Percentiles rank a stretch among this genome's conserved stretches.
Conservation (phyloP, 2,888 invertebrate species). For the Euplexia lucipara region DNA sequence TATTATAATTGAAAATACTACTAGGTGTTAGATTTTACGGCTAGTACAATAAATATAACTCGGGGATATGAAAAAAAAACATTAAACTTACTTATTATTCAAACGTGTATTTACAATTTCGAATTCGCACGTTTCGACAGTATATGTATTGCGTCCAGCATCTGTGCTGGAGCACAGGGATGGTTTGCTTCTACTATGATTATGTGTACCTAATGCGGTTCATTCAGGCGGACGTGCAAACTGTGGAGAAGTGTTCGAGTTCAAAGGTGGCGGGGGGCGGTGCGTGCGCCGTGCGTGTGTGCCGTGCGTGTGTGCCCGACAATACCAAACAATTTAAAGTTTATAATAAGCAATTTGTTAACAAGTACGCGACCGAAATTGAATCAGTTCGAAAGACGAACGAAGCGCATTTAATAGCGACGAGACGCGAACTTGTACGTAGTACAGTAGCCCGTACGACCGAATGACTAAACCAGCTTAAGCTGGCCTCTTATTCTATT, state of each 20-base stretch:
- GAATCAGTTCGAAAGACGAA: slow-evolving; percentile 36
- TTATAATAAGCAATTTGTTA: slow-evolving; percentile 64
- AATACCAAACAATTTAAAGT: slow-evolving; percentile 53
- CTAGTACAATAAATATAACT: too few relatives aligned
- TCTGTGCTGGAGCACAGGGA: too few relatives aligned
- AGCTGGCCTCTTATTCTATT: too few relatives aligned
- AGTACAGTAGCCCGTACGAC: too few relatives aligned
- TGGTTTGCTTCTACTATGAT: neutral
- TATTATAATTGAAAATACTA: too few relatives aligned
- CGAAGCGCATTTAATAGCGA: slow-evolving; percentile 38
- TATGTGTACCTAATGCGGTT: neutral
- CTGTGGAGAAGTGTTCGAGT: neutral
- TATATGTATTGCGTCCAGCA: too few relatives aligned
- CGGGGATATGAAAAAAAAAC: too few relatives aligned
- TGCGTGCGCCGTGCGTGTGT: neutral
- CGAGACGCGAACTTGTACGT: slow-evolving; percentile 16
- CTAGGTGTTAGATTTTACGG: too few relatives aligned
- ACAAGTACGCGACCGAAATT: slow-evolving; percentile 42
- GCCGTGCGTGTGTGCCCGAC: neutral
- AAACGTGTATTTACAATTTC: too few relatives aligned
- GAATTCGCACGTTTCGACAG: too few relatives aligned
- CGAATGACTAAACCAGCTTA: too few relatives aligned
- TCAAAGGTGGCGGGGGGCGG: neutral
- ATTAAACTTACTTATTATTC: too few relatives aligned
- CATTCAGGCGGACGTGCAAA: neutral